Base-by-base conservation (phyloP, 1,140 invertebrate genomes). In the Ceratosolen solmsi region DNA sequence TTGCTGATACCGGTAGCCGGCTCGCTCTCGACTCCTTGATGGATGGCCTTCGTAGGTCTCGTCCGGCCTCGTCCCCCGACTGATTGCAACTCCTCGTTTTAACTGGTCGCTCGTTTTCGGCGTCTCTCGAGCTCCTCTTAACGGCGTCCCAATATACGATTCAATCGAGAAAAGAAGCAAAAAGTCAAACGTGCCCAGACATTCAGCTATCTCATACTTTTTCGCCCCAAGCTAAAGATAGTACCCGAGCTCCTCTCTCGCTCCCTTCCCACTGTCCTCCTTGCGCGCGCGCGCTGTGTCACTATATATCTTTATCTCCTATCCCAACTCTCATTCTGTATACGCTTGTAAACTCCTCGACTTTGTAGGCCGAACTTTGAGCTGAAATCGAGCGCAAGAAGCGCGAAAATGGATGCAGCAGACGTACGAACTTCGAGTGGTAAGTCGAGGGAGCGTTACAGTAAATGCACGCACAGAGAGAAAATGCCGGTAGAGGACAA, bases 331-430 rank as follows among this genome's bases (percentile, higher is more conserved):
- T n/a, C n/a, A n/a, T n/a, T n/a, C n/a, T n/a, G n/a, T n/a, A n/a
- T n/a, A n/a, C n/a, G n/a, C n/a, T n/a, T n/a, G n/a, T n/a, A n/a
- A n/a, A n/a, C n/a, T 63, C 58, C 13, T 63, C 30, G 15, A 13
- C 25, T 30, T 30, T 17, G 25, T 3, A 22, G 22, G 7, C 70
- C 20, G 27, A 75, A 30, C 76, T 84, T 79, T 58, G 72, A 70
- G 25, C 46, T 54, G 79, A 85, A 85, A 82, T 71, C 72, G 78
- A 70, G 74, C 70, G 70, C 65, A 46, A 58, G 33, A 13, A 25
- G 46, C 41, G 41, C 46, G 70, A 51, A 72, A 49, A 51, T 46
- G 36, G 70, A 49, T 51, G 70, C 25, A n/a, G 33, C 38, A 25
- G 41, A 13, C 5, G 41, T 5, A 46, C 5, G 41, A 7, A 13